Base-by-base conservation (phyloP, 2,113 vertebrate genomes). In the Eira barbara region DNA sequence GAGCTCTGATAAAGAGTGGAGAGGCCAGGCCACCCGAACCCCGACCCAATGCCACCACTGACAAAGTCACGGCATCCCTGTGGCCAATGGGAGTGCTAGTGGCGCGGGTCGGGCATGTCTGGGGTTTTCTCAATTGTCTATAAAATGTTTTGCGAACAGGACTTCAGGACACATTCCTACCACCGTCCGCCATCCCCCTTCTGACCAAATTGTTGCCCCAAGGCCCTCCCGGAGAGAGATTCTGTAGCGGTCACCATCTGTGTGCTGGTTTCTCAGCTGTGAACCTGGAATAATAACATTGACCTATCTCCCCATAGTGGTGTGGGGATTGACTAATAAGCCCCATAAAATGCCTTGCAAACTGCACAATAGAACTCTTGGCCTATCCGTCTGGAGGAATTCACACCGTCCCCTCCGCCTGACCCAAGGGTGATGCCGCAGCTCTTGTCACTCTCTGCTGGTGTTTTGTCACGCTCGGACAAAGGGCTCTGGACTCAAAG, bases 401-500 rank as follows among this genome's bases (percentile, higher is more conserved):
- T 78, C 83, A 67, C 57, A n/a, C 49, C 27, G 0, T 76, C 92
- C 45, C 83, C 11, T 1, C 47, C 14, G 71, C 63, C 89, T 31
- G 55, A 27, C 65, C 29, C 13, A 0, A 1, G 31, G 84, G 25
- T 34, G 57, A 55, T n/a, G 61, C 8, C 12, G 20, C 8, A 47
- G 34, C 57, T 5, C 91, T 25, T 23, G 69, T 78, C 94, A 80
- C 42, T 84, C 74, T 36, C 15, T 39, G 81, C 76, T 73, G n/a
- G 47, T 73, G 42, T 97, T 89, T 36, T 81, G 31, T 95, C 57
- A 89, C 52, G 61, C 45, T 96, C 73, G 88, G 84, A 93, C 88
- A 96, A 95, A 96, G 90, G 93, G 7, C 71, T 67, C 83, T 86
- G 45, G 81, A 91, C 65, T 98, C 85, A 95, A 97, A 96, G 92